Conservation (phyloP, 2,113 vertebrate genomes). For the Callithrix jacchus region DNA sequence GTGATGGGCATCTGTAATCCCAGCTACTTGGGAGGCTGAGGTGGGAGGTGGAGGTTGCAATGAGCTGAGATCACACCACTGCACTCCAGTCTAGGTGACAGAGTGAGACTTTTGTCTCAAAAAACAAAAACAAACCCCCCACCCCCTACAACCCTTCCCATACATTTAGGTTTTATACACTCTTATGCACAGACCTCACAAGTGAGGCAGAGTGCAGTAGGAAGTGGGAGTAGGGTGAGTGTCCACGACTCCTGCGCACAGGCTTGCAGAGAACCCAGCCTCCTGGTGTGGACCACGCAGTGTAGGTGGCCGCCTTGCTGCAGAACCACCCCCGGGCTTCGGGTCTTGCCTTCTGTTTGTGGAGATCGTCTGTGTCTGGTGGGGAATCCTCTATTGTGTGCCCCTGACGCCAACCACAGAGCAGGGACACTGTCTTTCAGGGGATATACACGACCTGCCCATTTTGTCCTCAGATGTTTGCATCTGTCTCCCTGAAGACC, state of each 20-base stretch:
- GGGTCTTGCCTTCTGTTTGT: not conserved
- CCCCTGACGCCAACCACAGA: not conserved
- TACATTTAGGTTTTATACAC: not conserved
- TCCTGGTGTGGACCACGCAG: not conserved
- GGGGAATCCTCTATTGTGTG: conserved; percentile 24
- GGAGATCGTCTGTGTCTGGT: not conserved
- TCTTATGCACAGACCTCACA: not conserved
- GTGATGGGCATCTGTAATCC: too few species aligned
- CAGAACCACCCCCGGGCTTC: not conserved
- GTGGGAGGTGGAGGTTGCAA: too few species aligned
- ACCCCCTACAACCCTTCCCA: too few species aligned
- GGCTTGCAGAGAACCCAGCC: not conserved
- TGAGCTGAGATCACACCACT: too few species aligned
- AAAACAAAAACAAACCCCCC: too few species aligned
- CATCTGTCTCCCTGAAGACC: not conserved
- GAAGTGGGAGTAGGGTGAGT: not conserved
- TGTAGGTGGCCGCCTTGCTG: not conserved
- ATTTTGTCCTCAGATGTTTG: conserved; percentile 17
- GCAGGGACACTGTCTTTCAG: not conserved
- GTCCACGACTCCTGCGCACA: not conserved
- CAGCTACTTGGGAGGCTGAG: too few species aligned
- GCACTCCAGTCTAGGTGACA: too few species aligned
- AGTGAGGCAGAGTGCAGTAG: not conserved
- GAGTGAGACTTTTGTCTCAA: too few species aligned
- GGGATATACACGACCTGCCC: not conserved